Base-by-base conservation (phyloP, 2,797 vertebrate species). In the Argentina silus region DNA sequence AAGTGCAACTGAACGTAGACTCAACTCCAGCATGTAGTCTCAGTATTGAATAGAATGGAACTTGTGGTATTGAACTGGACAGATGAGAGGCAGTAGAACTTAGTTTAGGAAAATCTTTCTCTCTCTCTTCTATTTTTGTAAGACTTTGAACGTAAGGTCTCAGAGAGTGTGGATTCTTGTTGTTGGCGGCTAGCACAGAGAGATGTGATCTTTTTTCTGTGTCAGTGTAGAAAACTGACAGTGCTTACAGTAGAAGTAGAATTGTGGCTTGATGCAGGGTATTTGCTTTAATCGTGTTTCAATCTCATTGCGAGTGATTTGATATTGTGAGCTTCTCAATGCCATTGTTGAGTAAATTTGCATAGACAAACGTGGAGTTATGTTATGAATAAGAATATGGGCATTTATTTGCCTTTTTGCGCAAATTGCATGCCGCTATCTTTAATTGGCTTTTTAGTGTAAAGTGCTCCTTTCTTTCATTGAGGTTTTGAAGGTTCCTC, bases 311-410 rank as follows among this genome's bases (percentile, higher is more conserved):
- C 86, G 6, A 61, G 59, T 86, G 11, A 65, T 71, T 53, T 76
- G 86, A 86, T 91, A 81, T 90, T 67, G 91, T 92, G 86, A 91
- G 89, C 86, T 87, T 92, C 81, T 88, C 81, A 84, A 74, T 87
- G 84, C 87, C 86, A 83, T 84, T 90, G 89, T 91, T 64, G 87
- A 90, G 90, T 92, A 88, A 84, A 87, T 93, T 92, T 92, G 90
- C 90, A 91, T 91, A 91, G 91, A 92, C 91, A 92, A 92, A 93
- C 91, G 91, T 93, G 92, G 92, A 93, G 91, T 92, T 92, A 86
- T 88, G 90, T 93, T 92, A 89, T 76, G 79, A 90, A 88, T 88
- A 91, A 85, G 83, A 90, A 85, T 83, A 87, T 72, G 74, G 85
- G 87, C 90, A 75, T 78, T 80, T 77, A 55, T 74, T 73, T 77